Conservation (phyloP, 1,140 invertebrate genomes). For the Melitaea cinxia region DNA sequence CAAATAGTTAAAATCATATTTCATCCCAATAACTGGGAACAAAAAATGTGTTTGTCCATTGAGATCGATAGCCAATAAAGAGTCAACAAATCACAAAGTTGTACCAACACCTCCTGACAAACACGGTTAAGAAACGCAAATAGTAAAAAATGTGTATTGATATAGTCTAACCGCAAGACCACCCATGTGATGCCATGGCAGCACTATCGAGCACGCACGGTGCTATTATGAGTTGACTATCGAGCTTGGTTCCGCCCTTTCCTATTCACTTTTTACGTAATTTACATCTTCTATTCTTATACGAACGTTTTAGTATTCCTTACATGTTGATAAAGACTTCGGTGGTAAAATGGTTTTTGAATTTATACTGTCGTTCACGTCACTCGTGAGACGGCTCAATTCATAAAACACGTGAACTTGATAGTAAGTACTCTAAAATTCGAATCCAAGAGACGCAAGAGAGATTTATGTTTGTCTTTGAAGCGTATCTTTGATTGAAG, state of each 20-base stretch:
- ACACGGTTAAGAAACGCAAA: conserved; percentile 54
- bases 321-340: conserved; percentile 1
- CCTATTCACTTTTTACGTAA: conserved; percentile 71
- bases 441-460: no score
- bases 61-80: conserved; percentile 64
- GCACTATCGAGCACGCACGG: conserved; percentile 53
- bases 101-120: conserved; percentile 69
- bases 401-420: no score
- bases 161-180: conserved; percentile 66
- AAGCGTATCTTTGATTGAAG: no score
- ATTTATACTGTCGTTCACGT: background rate
- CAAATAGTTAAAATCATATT: conserved; percentile 27
- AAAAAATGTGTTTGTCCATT: conserved; percentile 33
- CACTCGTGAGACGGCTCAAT: no score
- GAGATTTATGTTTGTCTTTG: no score
- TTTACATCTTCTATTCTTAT: conserved; percentile 66
- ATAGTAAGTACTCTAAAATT: no score
- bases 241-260: conserved; percentile 64
- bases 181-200: conserved; percentile 58
- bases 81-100: conserved; percentile 66
- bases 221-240: conserved; percentile 61
- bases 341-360: background rate
- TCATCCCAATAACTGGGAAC: conserved; percentile 21
- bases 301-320: background rate
- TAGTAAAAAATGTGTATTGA: conserved; percentile 69